Conservation (phyloP, 1,140 invertebrate genomes). For the Plectus sambesii region DNA sequence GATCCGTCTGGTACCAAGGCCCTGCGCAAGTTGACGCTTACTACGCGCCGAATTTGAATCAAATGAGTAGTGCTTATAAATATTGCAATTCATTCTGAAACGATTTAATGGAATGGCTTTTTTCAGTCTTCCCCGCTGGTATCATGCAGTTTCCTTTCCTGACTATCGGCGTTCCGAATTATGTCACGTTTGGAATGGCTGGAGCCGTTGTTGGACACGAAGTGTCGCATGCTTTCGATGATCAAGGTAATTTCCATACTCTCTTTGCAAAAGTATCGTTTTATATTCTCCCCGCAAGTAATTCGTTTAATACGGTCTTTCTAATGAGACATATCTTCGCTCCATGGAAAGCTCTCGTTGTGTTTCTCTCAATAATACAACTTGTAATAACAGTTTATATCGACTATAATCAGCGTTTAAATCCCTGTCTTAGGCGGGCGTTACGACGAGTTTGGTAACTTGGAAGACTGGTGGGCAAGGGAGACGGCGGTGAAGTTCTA, state of each 20-base stretch:
- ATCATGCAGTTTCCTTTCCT: conserved; percentile 40
- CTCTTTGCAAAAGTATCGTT: no score
- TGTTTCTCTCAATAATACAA: no score
- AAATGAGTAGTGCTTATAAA: no score
- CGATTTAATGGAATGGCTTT: conserved; percentile 5
- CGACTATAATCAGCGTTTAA: background rate
- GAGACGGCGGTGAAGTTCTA: conserved; percentile 31
- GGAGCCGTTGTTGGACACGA: conserved; percentile 39
- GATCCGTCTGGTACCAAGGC: conserved; percentile 33
- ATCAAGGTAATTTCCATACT: conserved; percentile 16
- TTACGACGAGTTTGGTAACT: conserved; percentile 36
- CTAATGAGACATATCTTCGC: no score
- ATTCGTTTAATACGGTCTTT: no score
- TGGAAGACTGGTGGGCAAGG: conserved; percentile 40
- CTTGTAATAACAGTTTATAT: background rate
- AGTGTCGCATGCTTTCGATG: conserved; percentile 30
- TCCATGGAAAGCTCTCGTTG: no score
- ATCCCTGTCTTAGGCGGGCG: conserved; percentile 30
- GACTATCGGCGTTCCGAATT: conserved; percentile 32
- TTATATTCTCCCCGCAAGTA: no score
- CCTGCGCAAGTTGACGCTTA: conserved; percentile 40
- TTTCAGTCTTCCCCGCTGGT: conserved; percentile 38
- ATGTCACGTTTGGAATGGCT: conserved; percentile 33
- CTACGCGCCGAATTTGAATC: conserved; percentile 35
- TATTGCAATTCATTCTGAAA: conserved; percentile 16